Conservation (phyloP, 2,797 vertebrate species). For the Karalla daura region DNA sequence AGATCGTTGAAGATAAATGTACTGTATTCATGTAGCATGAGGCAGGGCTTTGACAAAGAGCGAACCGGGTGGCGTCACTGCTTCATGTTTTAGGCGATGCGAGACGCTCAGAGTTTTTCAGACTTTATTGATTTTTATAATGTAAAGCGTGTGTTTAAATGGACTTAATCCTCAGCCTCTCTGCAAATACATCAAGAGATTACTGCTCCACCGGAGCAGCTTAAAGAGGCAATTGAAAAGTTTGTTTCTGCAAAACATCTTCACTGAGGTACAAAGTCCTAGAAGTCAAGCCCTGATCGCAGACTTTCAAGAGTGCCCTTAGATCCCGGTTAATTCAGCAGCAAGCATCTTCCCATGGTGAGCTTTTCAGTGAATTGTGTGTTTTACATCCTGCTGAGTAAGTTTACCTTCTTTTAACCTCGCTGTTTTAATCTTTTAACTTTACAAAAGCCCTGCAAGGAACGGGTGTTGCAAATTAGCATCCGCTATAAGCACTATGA, state of each 20-base stretch:
- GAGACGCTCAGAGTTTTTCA: not conserved
- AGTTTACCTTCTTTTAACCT: too few relatives aligned
- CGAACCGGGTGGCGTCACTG: not conserved
- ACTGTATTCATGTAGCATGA: not conserved
- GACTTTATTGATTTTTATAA: not conserved
- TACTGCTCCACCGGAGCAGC: not conserved
- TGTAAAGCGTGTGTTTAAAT: not conserved
- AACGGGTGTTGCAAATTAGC: too few relatives aligned
- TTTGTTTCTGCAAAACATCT: not conserved
- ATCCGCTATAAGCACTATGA: too few relatives aligned
- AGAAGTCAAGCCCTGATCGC: too few relatives aligned
- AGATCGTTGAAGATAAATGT: conserved; percentile 14
- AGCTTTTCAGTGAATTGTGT: too few relatives aligned
- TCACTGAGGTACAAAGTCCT: too few relatives aligned
- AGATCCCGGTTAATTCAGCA: not conserved
- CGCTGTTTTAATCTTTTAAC: too few relatives aligned
- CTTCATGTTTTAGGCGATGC: not conserved
- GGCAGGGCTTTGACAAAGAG: not conserved
- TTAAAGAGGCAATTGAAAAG: not conserved
- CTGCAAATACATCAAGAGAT: not conserved
- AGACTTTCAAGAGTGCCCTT: not conserved
- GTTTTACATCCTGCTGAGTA: too few relatives aligned
- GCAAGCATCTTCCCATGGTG: not conserved
- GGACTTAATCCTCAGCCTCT: not conserved
- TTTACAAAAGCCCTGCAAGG: too few relatives aligned